Evolutionary conservation across 2,113 vertebrate genomes (phyloP).

Genomic region (Rostratula benghalensis): DNA sequence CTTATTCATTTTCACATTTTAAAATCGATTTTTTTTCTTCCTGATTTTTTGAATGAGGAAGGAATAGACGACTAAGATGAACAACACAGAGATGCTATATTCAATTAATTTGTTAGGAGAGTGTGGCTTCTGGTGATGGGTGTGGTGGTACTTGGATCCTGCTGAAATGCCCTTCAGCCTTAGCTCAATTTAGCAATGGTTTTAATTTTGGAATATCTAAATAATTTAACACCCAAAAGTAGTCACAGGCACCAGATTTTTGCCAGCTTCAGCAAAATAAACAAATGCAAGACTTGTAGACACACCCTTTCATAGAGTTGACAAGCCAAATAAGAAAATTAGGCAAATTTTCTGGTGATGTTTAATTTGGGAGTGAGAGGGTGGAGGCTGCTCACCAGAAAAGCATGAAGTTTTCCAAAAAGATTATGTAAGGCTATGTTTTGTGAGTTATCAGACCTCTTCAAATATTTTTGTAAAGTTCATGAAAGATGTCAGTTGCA

Average conservation of each 20-base stretch:
- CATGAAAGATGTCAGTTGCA: not conserved
- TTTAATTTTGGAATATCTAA: constrained; percentile 19
- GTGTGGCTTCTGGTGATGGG: not conserved
- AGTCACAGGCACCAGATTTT: not conserved
- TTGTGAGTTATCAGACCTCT: not conserved
- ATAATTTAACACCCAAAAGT: not conserved
- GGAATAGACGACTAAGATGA: not conserved
- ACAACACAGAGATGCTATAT: not conserved
- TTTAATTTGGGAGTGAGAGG: not conserved
- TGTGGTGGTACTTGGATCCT: not conserved
- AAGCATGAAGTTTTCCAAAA: not conserved
- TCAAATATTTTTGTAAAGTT: not conserved
- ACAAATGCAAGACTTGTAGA: not conserved
- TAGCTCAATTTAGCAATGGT: constrained; percentile 1
- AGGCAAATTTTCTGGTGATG: not conserved
- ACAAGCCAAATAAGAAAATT: constrained; percentile 16
- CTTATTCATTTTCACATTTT: not conserved
- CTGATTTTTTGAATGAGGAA: not conserved
- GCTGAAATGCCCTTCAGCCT: not conserved
- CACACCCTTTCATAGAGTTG: not conserved
- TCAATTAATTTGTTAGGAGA: not conserved
- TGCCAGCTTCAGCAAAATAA: constrained; percentile 8
- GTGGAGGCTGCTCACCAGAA: not conserved
- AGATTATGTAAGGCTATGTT: not conserved
- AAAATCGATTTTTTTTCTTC: not conserved